These are phyloP conservation scores for Abrostola tripartita DNA, from an alignment of 2,888 invertebrate species.

Conservation along the genomic window DNA sequence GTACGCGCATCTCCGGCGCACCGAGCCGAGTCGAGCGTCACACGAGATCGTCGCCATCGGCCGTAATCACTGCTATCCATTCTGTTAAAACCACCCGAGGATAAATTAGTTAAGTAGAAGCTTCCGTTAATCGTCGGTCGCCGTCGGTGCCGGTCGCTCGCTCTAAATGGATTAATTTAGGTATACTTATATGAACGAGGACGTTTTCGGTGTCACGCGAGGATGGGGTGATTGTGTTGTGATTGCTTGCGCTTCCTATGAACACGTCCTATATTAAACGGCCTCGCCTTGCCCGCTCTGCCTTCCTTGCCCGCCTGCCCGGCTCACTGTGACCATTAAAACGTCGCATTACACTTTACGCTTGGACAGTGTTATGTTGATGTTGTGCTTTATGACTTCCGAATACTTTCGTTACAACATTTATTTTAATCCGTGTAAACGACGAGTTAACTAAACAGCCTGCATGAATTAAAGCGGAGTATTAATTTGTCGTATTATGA, in stretches of 20 bases:
- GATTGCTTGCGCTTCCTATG: constrained; percentile 87
- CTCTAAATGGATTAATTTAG: constrained; percentile 88
- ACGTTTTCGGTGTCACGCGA: constrained; percentile 88
- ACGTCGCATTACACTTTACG: constrained; percentile 51
- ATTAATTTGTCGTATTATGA: constrained; percentile 10
- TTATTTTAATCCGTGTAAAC: constrained; percentile 47
- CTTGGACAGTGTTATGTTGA: constrained; percentile 55
- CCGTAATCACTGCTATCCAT: constrained; percentile 89
- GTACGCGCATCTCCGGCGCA: constrained; percentile 64
- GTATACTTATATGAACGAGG: constrained; percentile 87
- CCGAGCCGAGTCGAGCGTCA: constrained; percentile 66
- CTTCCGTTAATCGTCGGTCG: constrained; percentile 88
- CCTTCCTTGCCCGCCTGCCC: constrained; percentile 33
- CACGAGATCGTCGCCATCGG: constrained; percentile 75
- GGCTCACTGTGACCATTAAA: constrained; percentile 56
- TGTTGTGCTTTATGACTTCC: constrained; percentile 60
- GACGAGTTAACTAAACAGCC: constrained; percentile 19
- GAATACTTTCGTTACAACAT: constrained; percentile 51
- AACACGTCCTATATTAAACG: constrained; percentile 80
- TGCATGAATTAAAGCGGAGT: constrained; percentile 3
- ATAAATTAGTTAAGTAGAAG: constrained; percentile 89
- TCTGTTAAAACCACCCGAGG: constrained; percentile 89
- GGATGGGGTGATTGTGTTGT: constrained; percentile 88
- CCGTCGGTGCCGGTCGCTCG: constrained; percentile 83
- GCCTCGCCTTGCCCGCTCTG: constrained; percentile 61